phyloP scores from a whole-genome alignment of 2,888 invertebrate species.

The Cryptosula pallasiana region DNA sequence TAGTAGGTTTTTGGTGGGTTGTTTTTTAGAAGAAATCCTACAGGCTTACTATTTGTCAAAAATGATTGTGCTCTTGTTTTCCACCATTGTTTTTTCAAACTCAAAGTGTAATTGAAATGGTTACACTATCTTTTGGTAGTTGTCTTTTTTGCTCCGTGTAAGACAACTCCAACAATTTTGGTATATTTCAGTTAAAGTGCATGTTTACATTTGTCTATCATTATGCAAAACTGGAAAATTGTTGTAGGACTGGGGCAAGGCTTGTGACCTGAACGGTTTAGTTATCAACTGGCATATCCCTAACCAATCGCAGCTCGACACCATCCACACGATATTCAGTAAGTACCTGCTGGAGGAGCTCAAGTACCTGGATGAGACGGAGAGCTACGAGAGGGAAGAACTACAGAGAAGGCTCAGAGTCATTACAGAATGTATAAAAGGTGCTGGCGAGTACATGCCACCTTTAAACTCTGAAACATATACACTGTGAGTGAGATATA shows the following conservation, averaged over 20 bases:
- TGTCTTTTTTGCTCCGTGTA: too few species aligned
- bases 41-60: too few species aligned
- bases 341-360: conserved; percentile 62
- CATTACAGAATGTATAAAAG: conserved; percentile 64
- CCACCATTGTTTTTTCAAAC: too few species aligned
- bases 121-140: too few species aligned
- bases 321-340: conserved; percentile 62
- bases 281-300: conserved; percentile 75
- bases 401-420: conserved; percentile 66
- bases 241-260: conserved; percentile 79
- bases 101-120: too few species aligned
- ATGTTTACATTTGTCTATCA: too few species aligned
- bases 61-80: too few species aligned
- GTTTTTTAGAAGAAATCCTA: too few species aligned
- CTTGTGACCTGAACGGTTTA: conserved; percentile 63
- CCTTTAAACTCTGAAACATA: conserved; percentile 62
- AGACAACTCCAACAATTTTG: too few species aligned
- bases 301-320: conserved; percentile 63
- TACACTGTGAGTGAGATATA: conserved; percentile 40
- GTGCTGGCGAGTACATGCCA: conserved; percentile 64
- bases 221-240: too few species aligned
- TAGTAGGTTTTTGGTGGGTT: too few species aligned
- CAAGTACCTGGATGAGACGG: conserved; percentile 55
- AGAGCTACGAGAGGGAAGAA: conserved; percentile 60
- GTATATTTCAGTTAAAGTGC: too few species aligned